These are phyloP conservation scores for Electrona antarctica DNA, from an alignment of 2,113 vertebrate genomes.

Conservation along the genomic window DNA sequence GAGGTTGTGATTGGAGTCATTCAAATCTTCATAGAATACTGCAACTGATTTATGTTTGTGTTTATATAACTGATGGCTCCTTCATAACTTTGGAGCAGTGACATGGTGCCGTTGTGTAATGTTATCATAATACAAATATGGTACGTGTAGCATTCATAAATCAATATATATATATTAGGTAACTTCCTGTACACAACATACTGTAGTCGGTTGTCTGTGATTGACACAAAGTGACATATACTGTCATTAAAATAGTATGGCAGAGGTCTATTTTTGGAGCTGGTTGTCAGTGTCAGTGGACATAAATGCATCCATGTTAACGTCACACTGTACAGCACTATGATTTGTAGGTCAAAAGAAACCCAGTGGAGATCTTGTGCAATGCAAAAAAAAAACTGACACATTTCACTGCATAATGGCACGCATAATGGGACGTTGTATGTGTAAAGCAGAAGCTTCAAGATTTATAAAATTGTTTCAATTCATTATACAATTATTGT, in stretches of 20 bases:
- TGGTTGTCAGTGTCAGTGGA: not conserved
- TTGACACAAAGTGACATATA: constrained; percentile 5
- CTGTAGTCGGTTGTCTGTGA: constrained; percentile 6
- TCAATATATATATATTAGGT: not conserved
- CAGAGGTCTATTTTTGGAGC: not conserved
- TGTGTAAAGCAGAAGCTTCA: not conserved
- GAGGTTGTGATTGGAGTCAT: not conserved
- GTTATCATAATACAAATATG: not conserved
- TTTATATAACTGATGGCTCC: not conserved
- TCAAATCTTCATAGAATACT: not conserved
- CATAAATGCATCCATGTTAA: not conserved
- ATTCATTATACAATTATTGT: not conserved
- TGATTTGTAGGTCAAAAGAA: constrained; percentile 2
- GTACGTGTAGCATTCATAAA: constrained; percentile 3
- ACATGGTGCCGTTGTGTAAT: not conserved
- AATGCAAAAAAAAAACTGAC: not conserved
- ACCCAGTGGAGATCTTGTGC: not conserved
- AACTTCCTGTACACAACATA: not conserved
- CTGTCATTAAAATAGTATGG: not conserved
- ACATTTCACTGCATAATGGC: not conserved
- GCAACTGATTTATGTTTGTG: not conserved
- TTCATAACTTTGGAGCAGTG: not conserved
- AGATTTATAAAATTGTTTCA: not conserved
- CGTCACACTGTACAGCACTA: not conserved
- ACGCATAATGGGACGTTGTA: not conserved